phyloP scores from a whole-genome alignment of 2,888 invertebrate species.

The Muschampia plurimacula region DNA sequence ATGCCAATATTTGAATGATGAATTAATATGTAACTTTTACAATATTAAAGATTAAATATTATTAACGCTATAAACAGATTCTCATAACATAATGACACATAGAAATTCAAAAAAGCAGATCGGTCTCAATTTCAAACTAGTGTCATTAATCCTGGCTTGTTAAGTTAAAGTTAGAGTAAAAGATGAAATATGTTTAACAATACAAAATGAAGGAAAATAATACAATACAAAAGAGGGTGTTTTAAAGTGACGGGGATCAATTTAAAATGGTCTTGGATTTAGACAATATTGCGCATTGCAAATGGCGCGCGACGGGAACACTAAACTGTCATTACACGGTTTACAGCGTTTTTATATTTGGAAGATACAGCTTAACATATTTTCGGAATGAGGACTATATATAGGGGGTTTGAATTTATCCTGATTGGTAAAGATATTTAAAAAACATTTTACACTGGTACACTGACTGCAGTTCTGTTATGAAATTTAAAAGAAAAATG shows the following conservation, averaged over 20 bases:
- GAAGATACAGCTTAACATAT: slow-evolving; percentile 74
- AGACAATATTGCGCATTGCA: slow-evolving; percentile 69
- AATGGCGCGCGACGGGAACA: slow-evolving; percentile 76
- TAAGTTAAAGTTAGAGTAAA: background rate
- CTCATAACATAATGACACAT: no score
- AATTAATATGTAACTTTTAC: no score
- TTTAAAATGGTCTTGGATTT: slow-evolving; percentile 53
- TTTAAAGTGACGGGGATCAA: slow-evolving; percentile 46
- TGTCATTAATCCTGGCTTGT: background rate
- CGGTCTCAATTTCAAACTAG: no score
- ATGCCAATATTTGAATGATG: no score
- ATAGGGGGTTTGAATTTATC: slow-evolving; percentile 47
- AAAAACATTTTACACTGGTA: background rate
- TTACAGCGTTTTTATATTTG: slow-evolving; percentile 76
- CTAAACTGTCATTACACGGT: slow-evolving; percentile 81
- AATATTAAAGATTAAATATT: no score
- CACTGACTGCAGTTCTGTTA: background rate
- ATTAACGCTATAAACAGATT: no score
- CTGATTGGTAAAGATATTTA: background rate
- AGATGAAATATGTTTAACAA: background rate
- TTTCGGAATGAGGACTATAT: slow-evolving; percentile 54
- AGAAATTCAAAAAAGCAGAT: no score
- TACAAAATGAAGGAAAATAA: background rate
- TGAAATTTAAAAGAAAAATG: background rate
- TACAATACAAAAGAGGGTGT: background rate